These are phyloP conservation scores for Smutsia gigantea DNA, from an alignment of 2,797 vertebrate genomes.

Conservation along the genomic window DNA sequence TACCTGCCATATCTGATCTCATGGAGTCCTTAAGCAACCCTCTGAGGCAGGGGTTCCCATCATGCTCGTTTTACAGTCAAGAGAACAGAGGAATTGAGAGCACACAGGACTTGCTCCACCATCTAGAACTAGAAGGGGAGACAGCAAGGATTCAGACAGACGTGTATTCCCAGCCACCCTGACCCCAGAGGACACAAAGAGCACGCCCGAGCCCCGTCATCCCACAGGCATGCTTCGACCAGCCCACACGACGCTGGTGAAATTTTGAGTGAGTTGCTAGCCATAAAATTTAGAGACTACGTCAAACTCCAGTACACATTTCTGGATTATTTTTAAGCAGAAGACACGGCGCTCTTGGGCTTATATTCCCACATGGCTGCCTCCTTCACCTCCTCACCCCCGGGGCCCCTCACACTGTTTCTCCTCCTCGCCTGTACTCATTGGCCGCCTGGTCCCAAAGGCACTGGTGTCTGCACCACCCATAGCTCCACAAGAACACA, in stretches of 20 bases:
- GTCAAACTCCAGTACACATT: not conserved
- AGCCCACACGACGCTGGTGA: not conserved
- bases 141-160: not conserved
- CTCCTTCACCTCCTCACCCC: fast-evolving
- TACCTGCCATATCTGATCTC: not conserved
- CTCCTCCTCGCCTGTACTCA: not conserved
- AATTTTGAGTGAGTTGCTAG: not conserved
- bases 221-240: not conserved
- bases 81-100: not conserved
- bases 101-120: not conserved
- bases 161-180: not conserved
- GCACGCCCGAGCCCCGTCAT: fast-evolving
- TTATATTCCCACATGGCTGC: not conserved
- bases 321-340: not conserved
- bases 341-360: not conserved
- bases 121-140: not conserved
- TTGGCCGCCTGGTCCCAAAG: not conserved
- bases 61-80: not conserved
- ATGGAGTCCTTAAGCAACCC: not conserved
- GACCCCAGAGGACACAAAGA: not conserved
- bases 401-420: fast-evolving
- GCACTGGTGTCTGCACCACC: not conserved
- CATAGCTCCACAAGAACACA: not conserved
- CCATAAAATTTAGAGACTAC: not conserved
- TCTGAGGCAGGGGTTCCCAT: not conserved